Percentiles rank a stretch among this genome's conserved stretches.
These are phyloP conservation scores for Alca torda DNA, from an alignment of 2,797 vertebrate species.

Conservation along the genomic window DNA sequence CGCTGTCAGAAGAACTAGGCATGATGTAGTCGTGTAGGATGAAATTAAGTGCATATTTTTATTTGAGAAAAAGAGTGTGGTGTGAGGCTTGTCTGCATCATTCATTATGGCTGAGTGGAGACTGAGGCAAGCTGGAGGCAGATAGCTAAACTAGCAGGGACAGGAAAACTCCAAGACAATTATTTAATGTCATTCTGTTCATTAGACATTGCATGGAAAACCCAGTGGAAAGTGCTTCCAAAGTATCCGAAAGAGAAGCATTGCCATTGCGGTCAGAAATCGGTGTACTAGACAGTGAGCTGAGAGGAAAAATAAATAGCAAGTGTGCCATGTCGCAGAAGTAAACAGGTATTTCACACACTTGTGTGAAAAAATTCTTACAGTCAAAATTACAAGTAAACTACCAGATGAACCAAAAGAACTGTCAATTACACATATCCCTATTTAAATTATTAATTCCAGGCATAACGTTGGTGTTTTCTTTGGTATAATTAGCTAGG, in stretches of 20 bases:
- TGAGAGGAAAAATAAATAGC: not conserved
- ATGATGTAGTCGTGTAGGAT: not conserved
- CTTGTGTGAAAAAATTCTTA: not conserved
- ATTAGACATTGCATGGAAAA: not conserved
- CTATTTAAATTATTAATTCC: not conserved
- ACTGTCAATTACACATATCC: not conserved
- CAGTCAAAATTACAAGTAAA: not conserved
- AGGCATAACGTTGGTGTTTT: not conserved
- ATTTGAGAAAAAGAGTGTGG: not conserved
- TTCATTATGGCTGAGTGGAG: not conserved
- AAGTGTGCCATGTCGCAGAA: not conserved
- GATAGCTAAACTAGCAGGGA: not conserved
- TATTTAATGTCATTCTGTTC: not conserved
- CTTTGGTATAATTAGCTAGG: not conserved
- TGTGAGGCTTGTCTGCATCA: constrained; percentile 1
- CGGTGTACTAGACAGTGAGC: not conserved
- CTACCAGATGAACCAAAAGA: not conserved
- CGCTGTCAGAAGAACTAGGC: not conserved
- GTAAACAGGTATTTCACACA: not conserved
- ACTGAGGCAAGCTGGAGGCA: not conserved
- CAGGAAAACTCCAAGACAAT: not conserved
- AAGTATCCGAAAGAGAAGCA: not conserved
- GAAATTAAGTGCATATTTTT: not conserved
- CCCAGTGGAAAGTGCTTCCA: not conserved
- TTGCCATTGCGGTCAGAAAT: not conserved